Evolutionary conservation across 2,888 invertebrate species (phyloP), one percentile per base, ranked within the genome.

Genomic region (Chrysolina haemoptera): DNA sequence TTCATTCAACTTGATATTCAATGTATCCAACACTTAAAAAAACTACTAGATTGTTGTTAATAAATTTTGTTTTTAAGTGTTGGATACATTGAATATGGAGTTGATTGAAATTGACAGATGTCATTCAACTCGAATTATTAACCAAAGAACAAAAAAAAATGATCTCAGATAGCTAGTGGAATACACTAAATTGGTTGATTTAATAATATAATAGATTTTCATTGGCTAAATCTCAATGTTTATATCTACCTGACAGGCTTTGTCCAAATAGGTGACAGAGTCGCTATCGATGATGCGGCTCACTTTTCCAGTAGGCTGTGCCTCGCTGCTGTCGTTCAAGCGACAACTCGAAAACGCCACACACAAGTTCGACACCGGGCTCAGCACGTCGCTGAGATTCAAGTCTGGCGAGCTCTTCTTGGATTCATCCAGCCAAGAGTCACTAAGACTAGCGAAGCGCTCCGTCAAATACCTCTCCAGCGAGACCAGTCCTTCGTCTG

Each of bases 381-480:
- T 92, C 46, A 81, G 70, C n/a, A 73, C 66, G 64, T 79, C 78
- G 35, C 55, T 62, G 18, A 66, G 65, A 16, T 71, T 72, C 43
- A 71, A 35, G 43, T 78, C 59, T n/a, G 77, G 68, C 11, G 75
- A 75, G 55, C 55, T 59, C 55, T 73, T 72, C 50, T 70, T 69
- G 2, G 71, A 68, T 41, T 74, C 76, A 22, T 80, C 80, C 18
- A 76, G 66, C 64, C 77, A 70, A 40, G 77, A 78, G 48, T 68
- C 68, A 18, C 77, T 73, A 10, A 76, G 43, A 65, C 40, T 20
- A 0, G 67, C 68, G n/a, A 63, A 80, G 62, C 72, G 73, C 1
- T 69, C 48, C 16, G 90, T 90, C 27, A 98, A 88, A 88, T 94
- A 94, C 62, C 90, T 90, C 85, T 98, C 97, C 11, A 98, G 87